Percentiles rank a stretch among this genome's conserved stretches.
These are phyloP conservation scores for Equus quagga DNA, from an alignment of 2,113 vertebrate genomes.

Conservation along the genomic window DNA sequence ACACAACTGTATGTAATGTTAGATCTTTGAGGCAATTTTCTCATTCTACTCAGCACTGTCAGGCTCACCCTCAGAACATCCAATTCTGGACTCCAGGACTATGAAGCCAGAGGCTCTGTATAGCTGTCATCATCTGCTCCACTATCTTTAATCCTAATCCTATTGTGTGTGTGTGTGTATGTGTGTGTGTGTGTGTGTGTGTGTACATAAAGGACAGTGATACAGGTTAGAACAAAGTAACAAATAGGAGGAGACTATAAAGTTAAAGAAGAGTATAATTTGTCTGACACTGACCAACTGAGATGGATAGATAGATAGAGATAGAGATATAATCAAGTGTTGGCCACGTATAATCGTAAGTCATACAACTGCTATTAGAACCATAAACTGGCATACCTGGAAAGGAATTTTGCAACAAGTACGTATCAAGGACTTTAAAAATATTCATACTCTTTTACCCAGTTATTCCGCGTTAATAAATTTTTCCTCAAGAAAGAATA, in stretches of 20 bases:
- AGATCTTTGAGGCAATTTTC: not conserved
- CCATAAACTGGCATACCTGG: no score
- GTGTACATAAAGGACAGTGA: not conserved
- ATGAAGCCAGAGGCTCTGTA: not conserved
- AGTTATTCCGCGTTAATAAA: slow-evolving; percentile 12
- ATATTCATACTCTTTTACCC: not conserved
- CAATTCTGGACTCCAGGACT: not conserved
- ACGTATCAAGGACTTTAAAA: not conserved
- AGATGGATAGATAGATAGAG: no score
- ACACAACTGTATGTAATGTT: not conserved
- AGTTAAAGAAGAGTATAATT: no score
- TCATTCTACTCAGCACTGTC: not conserved
- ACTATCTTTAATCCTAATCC: not conserved
- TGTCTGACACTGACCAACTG: no score
- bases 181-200: no score
- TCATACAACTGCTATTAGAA: no score
- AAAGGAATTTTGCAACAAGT: not conserved
- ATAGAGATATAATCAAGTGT: no score
- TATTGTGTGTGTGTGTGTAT: not conserved
- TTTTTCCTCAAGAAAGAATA: not conserved
- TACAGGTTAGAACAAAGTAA: not conserved
- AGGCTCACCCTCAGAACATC: not conserved
- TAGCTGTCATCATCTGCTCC: not conserved
- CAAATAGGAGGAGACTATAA: no score
- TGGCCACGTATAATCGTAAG: no score